Percentiles rank a stretch among this genome's conserved stretches.
Evolutionary conservation across 2,888 invertebrate genomes (phyloP).

Genomic region (Hydriomena furcata): DNA sequence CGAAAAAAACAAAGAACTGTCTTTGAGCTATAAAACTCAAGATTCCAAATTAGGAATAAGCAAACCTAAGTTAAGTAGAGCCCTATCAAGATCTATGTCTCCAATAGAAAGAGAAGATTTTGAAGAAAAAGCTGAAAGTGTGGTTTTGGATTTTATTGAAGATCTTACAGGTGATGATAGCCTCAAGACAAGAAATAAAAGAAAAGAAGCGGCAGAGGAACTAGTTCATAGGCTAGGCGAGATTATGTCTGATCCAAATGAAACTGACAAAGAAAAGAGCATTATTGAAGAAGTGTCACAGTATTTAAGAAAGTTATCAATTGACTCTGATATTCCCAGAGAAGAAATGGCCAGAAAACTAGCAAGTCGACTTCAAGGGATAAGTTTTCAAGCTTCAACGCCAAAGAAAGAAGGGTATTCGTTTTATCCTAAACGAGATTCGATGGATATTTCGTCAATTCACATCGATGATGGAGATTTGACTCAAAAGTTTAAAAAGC

Average conservation of each 20-base stretch:
- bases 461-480: slow-evolving; percentile 11
- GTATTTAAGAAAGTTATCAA: slow-evolving; percentile 25
- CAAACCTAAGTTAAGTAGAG: slow-evolving; percentile 4
- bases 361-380: slow-evolving; percentile 21
- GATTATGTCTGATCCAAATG: slow-evolving; percentile 27
- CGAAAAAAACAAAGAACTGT: slow-evolving; percentile 24
- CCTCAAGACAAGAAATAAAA: slow-evolving; percentile 20
- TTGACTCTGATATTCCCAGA: slow-evolving; percentile 14
- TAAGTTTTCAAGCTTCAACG: slow-evolving; percentile 35
- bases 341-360: slow-evolving; percentile 29
- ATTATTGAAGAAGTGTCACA: slow-evolving; percentile 29
- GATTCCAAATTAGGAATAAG: slow-evolving; percentile 15
- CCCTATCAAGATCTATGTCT: background rate
- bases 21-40: slow-evolving; percentile 9
- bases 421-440: slow-evolving; percentile 22
- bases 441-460: slow-evolving; percentile 23
- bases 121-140: slow-evolving; percentile 26
- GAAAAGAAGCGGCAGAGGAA: slow-evolving; percentile 22
- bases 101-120: slow-evolving; percentile 19
- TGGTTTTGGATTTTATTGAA: slow-evolving; percentile 35
- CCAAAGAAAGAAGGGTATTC: slow-evolving; percentile 24
- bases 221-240: slow-evolving; percentile 29
- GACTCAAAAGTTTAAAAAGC: background rate
- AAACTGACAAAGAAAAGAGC: slow-evolving; percentile 24
- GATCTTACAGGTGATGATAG: slow-evolving; percentile 24